Base-by-base conservation (phyloP, 2,888 invertebrate species). In the Synanthedon myopaeformis region DNA sequence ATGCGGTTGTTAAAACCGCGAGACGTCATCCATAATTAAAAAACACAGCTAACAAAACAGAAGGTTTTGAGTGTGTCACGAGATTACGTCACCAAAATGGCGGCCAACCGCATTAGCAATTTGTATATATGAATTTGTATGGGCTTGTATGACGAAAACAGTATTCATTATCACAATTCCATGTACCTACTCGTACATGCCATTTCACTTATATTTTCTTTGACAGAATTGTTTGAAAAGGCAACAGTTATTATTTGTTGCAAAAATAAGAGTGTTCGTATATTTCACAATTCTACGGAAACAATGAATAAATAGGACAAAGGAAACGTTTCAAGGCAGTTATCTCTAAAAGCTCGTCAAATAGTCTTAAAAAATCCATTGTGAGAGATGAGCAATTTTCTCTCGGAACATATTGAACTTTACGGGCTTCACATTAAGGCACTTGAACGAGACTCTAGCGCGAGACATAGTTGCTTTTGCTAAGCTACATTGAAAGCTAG, bases 301-400 rank as follows among this genome's bases (percentile, higher is more conserved):
- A 82, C 80, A 80, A 79, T 79, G 79, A 79, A 75, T 79, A 74
- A 35, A 79, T 77, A 71, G 69, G 70, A 82, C 79, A 83, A 82
- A 81, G 74, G 70, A 74, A 79, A 69, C 74, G 72, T 79, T 82
- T 78, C 71, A 70, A 74, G 70, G 67, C 74, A 79, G 76, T 79
- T 81, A 79, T 79, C 78, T 81, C 76, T 76, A 71, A 79, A 81
- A 80, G 79, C 79, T 78, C 69, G 72, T 79, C 79, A 81, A 80
- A 82, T 77, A 76, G 72, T 73, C 70, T 74, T 73, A 69, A 77
- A 78, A 73, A 72, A 76, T 70, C 66, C 63, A 66, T 70, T 70
- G 67, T 67, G 64, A 66, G 56, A 60, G 59, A 59, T 52, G 54
- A 53, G 55, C 56, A 55, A 55, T 56, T 58, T 57, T 58, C 45